phyloP scores from a whole-genome alignment of 2,797 vertebrate species.

The Notamacropus eugenii region DNA sequence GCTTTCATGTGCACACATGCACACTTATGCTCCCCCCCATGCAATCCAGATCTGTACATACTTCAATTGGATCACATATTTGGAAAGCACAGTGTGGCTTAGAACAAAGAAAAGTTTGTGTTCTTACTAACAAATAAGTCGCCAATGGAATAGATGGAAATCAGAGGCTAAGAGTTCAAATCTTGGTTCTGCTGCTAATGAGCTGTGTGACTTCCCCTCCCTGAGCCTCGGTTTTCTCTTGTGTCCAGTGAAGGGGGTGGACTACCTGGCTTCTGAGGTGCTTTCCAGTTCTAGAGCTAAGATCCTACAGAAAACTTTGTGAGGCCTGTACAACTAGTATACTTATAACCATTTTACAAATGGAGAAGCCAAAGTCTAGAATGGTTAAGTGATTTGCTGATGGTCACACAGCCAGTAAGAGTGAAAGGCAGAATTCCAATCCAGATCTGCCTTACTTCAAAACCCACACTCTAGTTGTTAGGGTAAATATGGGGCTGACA shows the following conservation, averaged over 20 bases:
- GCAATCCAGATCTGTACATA: background rate
- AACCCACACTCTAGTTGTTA: background rate
- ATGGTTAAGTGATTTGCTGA: background rate
- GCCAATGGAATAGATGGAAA: background rate
- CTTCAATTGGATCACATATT: background rate
- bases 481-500: background rate
- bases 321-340: background rate
- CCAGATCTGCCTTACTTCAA: background rate
- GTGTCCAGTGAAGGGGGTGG: background rate
- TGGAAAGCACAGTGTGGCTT: background rate
- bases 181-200: background rate
- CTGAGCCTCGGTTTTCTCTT: background rate
- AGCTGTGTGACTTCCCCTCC: background rate
- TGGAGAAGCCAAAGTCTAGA: background rate
- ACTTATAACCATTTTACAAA: background rate
- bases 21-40: too few species aligned
- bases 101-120: background rate
- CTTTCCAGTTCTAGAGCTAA: too few species aligned
- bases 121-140: background rate
- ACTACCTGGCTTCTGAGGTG: too few species aligned
- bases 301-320: background rate
- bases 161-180: background rate
- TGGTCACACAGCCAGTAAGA: background rate
- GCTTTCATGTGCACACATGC: too few species aligned
- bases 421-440: background rate